Evolutionary conservation across 2,113 vertebrate species (phyloP).

Genomic region (Xiphophorus hellerii): DNA sequence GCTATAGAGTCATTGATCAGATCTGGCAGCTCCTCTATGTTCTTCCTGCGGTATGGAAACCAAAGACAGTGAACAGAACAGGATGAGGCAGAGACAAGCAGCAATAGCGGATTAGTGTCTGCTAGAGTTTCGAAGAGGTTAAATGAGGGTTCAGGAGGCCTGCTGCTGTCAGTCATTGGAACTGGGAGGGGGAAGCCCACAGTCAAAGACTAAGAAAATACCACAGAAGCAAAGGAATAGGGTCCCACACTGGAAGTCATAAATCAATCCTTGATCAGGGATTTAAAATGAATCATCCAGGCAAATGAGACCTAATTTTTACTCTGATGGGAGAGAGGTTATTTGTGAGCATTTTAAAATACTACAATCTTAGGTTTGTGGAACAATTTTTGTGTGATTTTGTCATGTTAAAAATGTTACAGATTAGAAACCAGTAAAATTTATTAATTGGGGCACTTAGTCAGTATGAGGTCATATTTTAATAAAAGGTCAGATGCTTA

Average conservation of each 20-base stretch:
- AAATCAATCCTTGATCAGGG: not conserved
- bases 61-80: conserved; percentile 41
- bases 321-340: not conserved
- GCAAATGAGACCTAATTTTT: not conserved
- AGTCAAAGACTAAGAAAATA: conserved; percentile 45
- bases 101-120: conserved; percentile 61
- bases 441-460: conserved; percentile 19
- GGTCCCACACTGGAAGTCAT: not conserved
- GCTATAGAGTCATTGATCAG: not conserved
- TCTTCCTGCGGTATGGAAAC: conserved; percentile 35
- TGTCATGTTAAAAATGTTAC: conserved; percentile 9
- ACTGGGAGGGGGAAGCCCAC: conserved; percentile 57
- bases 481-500: conserved; percentile 32
- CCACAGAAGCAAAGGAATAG: conserved; percentile 18
- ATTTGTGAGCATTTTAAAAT: not conserved
- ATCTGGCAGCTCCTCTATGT: not conserved
- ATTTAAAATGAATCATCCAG: not conserved
- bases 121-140: conserved; percentile 77
- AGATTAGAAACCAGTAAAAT: conserved; percentile 5
- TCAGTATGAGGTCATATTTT: conserved; percentile 52
- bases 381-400: conserved; percentile 7
- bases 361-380: not conserved
- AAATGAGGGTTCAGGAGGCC: conserved; percentile 70
- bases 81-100: conserved; percentile 30
- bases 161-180: conserved; percentile 82